phyloP scores from a whole-genome alignment of 2,113 vertebrate genomes.

The Cheirogaleus medius region DNA sequence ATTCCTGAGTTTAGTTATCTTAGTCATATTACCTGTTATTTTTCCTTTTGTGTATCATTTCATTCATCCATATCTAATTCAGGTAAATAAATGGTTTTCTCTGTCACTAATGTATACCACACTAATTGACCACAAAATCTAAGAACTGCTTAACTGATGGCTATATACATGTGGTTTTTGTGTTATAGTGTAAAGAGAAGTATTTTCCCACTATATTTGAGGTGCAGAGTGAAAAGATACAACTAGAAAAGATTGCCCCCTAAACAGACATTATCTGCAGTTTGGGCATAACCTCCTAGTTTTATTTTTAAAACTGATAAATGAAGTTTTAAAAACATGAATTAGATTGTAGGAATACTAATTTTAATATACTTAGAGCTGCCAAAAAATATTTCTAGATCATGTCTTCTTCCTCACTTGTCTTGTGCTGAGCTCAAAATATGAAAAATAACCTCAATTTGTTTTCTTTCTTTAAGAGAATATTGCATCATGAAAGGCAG shows the following conservation, averaged over 20 bases:
- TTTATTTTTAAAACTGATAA: conserved; percentile 24
- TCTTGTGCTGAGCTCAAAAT: not conserved
- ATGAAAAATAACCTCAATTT: not conserved
- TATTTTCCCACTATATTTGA: not conserved
- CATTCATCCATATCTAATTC: not conserved
- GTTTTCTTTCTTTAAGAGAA: not conserved
- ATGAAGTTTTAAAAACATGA: not conserved
- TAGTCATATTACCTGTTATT: not conserved
- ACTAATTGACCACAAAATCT: not conserved
- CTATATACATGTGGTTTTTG: not conserved
- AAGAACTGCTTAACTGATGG: not conserved
- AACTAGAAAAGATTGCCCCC: not conserved
- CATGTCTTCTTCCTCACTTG: not conserved
- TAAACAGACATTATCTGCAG: not conserved
- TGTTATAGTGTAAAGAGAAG: not conserved
- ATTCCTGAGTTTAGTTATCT: not conserved
- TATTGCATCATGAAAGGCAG: not conserved
- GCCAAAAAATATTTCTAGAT: not conserved
- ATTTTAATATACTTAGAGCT: not conserved
- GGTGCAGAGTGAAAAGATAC: not conserved
- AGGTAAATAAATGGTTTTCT: conserved; percentile 13
- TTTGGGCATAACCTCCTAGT: not conserved
- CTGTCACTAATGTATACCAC: not conserved
- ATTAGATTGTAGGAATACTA: not conserved
- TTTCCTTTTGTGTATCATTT: conserved; percentile 1